A percentile compares a stretch with the other conserved stretches of the same genome.
Conservation (phyloP, 1,140 invertebrate genomes). For the Lasioglossum albipes region DNA sequence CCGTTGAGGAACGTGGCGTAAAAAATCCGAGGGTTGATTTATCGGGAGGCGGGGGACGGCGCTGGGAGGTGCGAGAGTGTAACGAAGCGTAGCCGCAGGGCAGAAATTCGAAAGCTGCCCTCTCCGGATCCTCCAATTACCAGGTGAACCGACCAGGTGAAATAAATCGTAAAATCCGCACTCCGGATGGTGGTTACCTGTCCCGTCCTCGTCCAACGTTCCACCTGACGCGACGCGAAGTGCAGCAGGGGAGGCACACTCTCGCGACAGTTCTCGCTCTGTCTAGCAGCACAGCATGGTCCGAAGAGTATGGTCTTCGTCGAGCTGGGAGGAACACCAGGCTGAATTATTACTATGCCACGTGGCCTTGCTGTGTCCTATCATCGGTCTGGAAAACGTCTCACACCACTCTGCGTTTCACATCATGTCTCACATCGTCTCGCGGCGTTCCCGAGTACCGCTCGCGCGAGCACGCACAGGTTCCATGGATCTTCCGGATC, state of each 20-base stretch:
- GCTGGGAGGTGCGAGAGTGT: too few species aligned
- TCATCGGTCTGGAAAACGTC: constrained; percentile 37
- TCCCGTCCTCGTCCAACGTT: not conserved
- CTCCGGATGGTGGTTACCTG: constrained; percentile 1
- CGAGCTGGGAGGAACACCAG: not conserved
- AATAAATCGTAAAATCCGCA: not conserved
- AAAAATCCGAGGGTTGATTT: not conserved
- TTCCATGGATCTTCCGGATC: constrained; percentile 23
- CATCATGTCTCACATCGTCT: not conserved
- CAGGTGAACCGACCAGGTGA: too few species aligned
- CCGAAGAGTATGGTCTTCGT: not conserved
- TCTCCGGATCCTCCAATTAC: too few species aligned
- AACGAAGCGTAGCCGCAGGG: too few species aligned
- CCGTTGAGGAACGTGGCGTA: not conserved
- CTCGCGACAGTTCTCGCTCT: too few species aligned
- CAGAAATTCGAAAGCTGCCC: too few species aligned
- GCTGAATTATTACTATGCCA: constrained; percentile 25
- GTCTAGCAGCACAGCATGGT: constrained; percentile 13
- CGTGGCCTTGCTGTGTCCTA: constrained; percentile 39
- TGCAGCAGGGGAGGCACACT: too few species aligned
- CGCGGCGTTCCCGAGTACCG: constrained; percentile 20
- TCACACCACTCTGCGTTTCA: constrained; percentile 21
- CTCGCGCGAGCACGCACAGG: constrained; percentile 34
- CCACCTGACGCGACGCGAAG: too few species aligned
- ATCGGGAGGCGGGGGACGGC: not conserved